phyloP scores from a whole-genome alignment of 2,888 invertebrate genomes.

The Stenurella melanura region DNA sequence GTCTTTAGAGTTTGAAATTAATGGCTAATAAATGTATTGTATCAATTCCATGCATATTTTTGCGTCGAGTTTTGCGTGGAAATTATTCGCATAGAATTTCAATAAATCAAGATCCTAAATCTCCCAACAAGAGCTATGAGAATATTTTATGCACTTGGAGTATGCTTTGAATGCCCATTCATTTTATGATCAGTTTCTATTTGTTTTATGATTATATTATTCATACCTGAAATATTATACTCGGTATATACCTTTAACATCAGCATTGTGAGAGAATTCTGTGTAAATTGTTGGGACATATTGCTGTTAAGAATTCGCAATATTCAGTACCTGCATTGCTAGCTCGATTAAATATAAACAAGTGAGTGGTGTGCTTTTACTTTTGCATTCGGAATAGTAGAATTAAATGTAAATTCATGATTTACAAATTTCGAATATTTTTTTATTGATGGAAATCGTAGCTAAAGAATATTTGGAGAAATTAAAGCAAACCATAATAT shows the following conservation, averaged over 20 bases:
- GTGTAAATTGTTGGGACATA: not conserved
- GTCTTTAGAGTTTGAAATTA: too few species aligned
- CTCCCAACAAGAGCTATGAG: not conserved
- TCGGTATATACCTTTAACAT: not conserved
- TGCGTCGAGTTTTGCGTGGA: not conserved
- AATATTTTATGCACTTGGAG: conserved; percentile 3
- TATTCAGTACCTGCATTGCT: not conserved
- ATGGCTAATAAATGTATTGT: not conserved
- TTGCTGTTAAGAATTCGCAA: not conserved
- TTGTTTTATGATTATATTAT: conserved; percentile 2
- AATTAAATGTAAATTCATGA: too few species aligned
- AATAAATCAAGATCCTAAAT: not conserved
- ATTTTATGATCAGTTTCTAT: conserved; percentile 2
- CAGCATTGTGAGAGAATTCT: not conserved
- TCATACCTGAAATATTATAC: not conserved
- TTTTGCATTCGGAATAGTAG: too few species aligned
- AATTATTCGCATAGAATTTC: not conserved
- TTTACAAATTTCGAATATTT: too few species aligned
- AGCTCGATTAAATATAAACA: not conserved
- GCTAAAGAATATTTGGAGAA: too few species aligned
- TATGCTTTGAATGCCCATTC: conserved; percentile 5
- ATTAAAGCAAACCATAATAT: too few species aligned
- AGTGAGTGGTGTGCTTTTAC: too few species aligned
- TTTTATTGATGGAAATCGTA: too few species aligned
- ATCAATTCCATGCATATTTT: not conserved